A percentile compares a stretch with the other conserved stretches of the same genome.
phyloP scores from a whole-genome alignment of 64 coral and sea anemone genomes.

The Dendrophyllia cribrosa region DNA sequence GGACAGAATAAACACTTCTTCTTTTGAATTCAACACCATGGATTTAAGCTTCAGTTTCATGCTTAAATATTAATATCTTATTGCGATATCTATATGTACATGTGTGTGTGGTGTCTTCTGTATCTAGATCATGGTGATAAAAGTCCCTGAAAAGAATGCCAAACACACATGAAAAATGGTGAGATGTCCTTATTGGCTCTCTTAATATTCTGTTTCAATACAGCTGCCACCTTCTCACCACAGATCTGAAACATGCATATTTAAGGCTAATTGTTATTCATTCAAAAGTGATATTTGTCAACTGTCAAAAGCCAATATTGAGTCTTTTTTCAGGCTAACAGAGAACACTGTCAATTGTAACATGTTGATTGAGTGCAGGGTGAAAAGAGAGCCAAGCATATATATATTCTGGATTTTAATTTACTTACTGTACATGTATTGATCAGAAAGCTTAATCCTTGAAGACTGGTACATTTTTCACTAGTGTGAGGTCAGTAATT shows the following conservation, averaged over 20 bases:
- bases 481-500: too few relatives aligned
- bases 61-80: too few relatives aligned
- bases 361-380: neutral
- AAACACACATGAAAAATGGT: neutral
- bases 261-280: neutral
- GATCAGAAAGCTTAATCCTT: too few relatives aligned
- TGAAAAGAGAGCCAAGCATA: neutral
- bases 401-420: neutral
- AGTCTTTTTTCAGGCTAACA: neutral
- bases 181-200: neutral
- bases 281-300: neutral
- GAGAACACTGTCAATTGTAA: neutral
- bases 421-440: too few relatives aligned
- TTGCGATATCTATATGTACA: too few relatives aligned
- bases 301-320: constrained; percentile 13
- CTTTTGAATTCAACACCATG: too few relatives aligned
- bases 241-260: constrained; percentile 5
- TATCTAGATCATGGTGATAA: neutral
- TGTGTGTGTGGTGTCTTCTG: neutral
- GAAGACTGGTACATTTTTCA: too few relatives aligned
- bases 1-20: too few relatives aligned
- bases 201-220: neutral
- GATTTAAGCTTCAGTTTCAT: too few relatives aligned
- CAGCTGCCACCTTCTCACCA: constrained; percentile 28
- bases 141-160: constrained; percentile 7